These are phyloP conservation scores for Rhodinocichla rosea DNA, from an alignment of 2,113 vertebrate species.

Conservation along the genomic window DNA sequence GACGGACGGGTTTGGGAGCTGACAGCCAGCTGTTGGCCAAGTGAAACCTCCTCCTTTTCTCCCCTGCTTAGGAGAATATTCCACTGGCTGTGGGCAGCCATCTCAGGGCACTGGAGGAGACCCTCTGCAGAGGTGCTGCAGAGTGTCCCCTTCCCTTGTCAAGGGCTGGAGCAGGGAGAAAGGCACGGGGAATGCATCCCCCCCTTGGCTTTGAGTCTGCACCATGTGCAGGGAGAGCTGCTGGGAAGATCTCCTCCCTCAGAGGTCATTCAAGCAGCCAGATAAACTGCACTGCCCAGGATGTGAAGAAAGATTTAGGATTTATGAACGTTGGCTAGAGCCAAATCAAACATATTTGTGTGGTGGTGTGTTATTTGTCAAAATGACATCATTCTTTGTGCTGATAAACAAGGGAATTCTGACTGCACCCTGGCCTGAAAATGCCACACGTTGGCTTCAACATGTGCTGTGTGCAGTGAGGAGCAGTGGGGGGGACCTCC, in stretches of 20 bases:
- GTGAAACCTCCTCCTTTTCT: background rate
- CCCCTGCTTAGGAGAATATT: background rate
- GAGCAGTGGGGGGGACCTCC: conserved; percentile 7
- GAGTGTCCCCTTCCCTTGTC: background rate
- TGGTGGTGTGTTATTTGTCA: conserved; percentile 57
- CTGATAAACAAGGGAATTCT: conserved; percentile 49
- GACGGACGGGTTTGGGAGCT: background rate
- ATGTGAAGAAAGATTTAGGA: conserved; percentile 56
- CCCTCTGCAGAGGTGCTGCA: background rate
- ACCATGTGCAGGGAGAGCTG: background rate
- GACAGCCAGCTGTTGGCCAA: conserved; percentile 1
- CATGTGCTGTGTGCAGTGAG: conserved; percentile 1
- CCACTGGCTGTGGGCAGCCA: background rate
- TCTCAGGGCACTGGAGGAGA: background rate
- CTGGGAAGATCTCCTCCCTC: conserved; percentile 52
- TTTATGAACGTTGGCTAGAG: background rate
- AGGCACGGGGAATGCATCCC: background rate
- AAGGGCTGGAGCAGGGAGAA: background rate
- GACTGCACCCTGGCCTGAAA: conserved; percentile 26
- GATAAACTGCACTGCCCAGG: conserved; percentile 43
- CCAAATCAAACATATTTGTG: conserved; percentile 65
- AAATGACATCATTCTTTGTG: conserved; percentile 51
- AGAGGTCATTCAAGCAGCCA: conserved; percentile 44
- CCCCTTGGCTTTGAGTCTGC: background rate
- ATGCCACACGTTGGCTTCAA: conserved; percentile 10